Evolutionary conservation across 2,888 invertebrate species (phyloP).

Genomic region (Formica aserva): DNA sequence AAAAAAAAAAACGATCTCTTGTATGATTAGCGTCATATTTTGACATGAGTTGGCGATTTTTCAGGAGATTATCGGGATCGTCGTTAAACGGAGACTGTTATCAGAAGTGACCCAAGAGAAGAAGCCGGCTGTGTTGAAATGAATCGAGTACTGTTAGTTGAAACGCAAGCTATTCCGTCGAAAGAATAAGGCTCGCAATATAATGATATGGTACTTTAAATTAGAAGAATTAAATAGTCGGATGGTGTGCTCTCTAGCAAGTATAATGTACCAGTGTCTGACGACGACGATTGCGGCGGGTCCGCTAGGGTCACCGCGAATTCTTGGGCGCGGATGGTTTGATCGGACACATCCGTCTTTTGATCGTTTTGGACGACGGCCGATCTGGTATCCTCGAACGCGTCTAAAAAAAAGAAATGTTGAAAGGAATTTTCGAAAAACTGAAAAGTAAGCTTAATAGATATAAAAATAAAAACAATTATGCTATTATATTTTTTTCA

Average conservation of each 20-base stretch:
- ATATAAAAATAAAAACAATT: background rate
- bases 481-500: background rate
- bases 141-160: constrained; percentile 25
- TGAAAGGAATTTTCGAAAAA: background rate
- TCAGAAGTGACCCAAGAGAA: background rate
- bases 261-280: constrained; percentile 75
- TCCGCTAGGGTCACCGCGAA: constrained; percentile 81
- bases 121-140: background rate
- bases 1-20: background rate
- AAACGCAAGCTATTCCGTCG: constrained; percentile 43
- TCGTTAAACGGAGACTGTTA: constrained; percentile 16
- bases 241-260: constrained; percentile 63
- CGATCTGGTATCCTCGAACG: constrained; percentile 38
- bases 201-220: constrained; percentile 59
- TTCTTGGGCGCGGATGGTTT: constrained; percentile 82
- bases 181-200: constrained; percentile 47
- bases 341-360: constrained; percentile 72
- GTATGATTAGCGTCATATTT: background rate
- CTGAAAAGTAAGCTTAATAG: background rate
- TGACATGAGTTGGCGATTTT: constrained; percentile 5
- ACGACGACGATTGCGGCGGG: constrained; percentile 73
- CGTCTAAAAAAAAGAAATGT: constrained; percentile 55
- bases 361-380: constrained; percentile 49
- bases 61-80: background rate
- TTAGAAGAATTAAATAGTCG: constrained; percentile 67